Conservation (phyloP, 2,888 invertebrate genomes). For the Ichneumoninae sp. region DNA sequence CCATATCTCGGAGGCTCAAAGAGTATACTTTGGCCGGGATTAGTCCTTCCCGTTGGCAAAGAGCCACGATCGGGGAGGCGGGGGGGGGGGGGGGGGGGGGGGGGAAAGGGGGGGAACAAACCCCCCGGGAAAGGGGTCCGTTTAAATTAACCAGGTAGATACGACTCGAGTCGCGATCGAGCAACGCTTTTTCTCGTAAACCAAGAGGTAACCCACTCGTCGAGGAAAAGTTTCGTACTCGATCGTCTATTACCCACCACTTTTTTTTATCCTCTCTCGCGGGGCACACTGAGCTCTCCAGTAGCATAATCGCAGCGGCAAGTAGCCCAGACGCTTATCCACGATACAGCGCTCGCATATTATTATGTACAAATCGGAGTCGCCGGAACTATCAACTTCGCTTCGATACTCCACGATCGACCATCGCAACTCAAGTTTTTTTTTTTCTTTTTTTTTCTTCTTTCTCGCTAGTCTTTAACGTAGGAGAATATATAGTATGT, state of each 20-base stretch:
- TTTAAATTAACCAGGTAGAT: no score
- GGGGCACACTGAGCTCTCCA: slow-evolving; percentile 30
- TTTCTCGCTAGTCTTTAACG: slow-evolving; percentile 36
- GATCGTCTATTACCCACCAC: slow-evolving; percentile 38
- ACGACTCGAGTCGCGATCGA: slow-evolving; percentile 29
- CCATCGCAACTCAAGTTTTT: slow-evolving; percentile 23
- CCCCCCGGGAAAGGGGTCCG: no score
- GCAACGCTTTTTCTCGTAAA: slow-evolving; percentile 48
- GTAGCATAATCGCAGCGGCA: slow-evolving; percentile 31
- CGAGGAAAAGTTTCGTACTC: slow-evolving; percentile 39
- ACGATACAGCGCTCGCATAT: slow-evolving; percentile 55
- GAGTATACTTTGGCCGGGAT: slow-evolving; percentile 58
- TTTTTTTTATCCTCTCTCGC: slow-evolving; percentile 9
- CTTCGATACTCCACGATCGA: slow-evolving; percentile 30
- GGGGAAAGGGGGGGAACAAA: no score
- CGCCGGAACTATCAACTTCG: slow-evolving; percentile 40
- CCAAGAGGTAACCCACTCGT: slow-evolving; percentile 7
- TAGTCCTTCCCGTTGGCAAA: slow-evolving; percentile 52
- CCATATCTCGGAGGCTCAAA: slow-evolving; percentile 58
- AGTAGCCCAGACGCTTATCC: slow-evolving; percentile 49
- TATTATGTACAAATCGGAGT: slow-evolving; percentile 66
- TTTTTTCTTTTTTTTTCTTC: slow-evolving; percentile 7
- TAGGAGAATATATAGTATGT: slow-evolving; percentile 62
- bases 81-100: slow-evolving; percentile 28
- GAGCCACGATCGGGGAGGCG: slow-evolving; percentile 36